A percentile compares a stretch with the other conserved stretches of the same genome.
Evolutionary conservation across 2,797 vertebrate species (phyloP).

Genomic region (Pteronotus mesoamericanus): DNA sequence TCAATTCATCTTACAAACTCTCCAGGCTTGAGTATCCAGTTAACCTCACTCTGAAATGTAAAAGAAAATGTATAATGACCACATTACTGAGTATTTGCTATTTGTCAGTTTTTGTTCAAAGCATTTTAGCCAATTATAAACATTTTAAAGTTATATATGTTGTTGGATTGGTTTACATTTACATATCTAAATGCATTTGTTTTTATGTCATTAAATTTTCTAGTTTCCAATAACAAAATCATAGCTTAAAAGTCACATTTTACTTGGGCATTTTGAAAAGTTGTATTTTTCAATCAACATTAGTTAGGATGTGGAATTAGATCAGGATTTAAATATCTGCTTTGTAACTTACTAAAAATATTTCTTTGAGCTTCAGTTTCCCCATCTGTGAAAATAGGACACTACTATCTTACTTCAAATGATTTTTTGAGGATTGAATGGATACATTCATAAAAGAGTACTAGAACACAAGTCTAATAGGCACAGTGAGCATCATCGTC

Average conservation of each 20-base stretch:
- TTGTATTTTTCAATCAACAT: not conserved
- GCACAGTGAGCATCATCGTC: not conserved
- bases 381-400: not conserved
- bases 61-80: not conserved
- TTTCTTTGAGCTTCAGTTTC: not conserved
- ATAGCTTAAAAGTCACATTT: conserved; percentile 13
- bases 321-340: not conserved
- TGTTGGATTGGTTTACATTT: not conserved
- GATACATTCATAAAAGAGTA: not conserved
- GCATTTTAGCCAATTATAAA: not conserved
- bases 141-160: not conserved
- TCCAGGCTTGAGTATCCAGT: not conserved
- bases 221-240: not conserved
- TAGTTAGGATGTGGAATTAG: not conserved
- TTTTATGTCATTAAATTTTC: not conserved
- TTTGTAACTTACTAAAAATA: not conserved
- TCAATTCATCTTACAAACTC: not conserved
- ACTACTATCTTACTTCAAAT: not conserved
- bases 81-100: not conserved
- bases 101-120: not conserved
- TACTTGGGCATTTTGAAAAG: not conserved
- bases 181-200: not conserved
- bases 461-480: not conserved
- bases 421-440: not conserved
- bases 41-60: not conserved